Conservation (phyloP, 2,797 vertebrate genomes). For the Vipera latastei region DNA sequence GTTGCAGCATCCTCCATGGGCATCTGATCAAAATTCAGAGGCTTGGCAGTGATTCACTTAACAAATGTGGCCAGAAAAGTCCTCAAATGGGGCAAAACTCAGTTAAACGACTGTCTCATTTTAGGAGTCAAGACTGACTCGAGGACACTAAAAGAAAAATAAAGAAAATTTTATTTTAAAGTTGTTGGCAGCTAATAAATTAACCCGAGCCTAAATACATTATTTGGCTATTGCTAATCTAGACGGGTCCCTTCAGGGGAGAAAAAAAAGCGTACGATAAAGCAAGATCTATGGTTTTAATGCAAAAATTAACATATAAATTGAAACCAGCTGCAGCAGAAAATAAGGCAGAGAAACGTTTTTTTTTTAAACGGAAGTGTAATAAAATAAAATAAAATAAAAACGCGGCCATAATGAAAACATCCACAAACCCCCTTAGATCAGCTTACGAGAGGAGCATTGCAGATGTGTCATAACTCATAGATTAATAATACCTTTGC, state of each 20-base stretch:
- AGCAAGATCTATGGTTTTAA: not conserved
- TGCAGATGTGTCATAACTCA: not conserved
- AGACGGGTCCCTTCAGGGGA: not conserved
- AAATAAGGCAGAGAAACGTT: not conserved
- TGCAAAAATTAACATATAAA: not conserved
- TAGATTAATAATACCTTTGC: not conserved
- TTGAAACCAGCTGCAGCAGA: not conserved
- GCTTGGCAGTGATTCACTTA: too few relatives aligned
- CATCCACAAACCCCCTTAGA: not conserved
- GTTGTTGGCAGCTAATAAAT: not conserved
- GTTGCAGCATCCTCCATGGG: too few relatives aligned
- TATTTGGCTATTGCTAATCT: not conserved
- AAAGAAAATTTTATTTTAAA: not conserved
- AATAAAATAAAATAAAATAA: not conserved
- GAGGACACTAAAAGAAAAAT: not conserved
- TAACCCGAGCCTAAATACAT: not conserved
- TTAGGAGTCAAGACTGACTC: not conserved
- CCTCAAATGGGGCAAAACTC: too few relatives aligned
- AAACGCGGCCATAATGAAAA: not conserved
- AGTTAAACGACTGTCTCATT: too few relatives aligned
- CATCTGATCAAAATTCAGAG: too few relatives aligned
- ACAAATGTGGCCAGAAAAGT: too few relatives aligned
- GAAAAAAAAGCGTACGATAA: not conserved
- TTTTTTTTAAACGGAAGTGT: not conserved
- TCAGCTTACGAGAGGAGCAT: not conserved